These are phyloP conservation scores for Meteorus colon DNA, from an alignment of 2,888 invertebrate genomes.

Conservation along the genomic window DNA sequence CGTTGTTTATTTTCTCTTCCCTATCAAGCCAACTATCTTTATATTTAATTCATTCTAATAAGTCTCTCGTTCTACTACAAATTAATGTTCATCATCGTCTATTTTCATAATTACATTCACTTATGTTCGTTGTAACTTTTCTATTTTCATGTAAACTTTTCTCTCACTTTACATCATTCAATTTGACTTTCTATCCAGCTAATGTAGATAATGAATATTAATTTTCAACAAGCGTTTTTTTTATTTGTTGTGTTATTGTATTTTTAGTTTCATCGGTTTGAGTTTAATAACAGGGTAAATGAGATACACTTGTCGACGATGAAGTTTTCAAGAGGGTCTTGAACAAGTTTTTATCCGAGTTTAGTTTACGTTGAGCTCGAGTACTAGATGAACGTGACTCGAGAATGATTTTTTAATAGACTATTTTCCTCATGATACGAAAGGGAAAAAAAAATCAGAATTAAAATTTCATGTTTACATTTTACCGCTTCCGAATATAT, in stretches of 20 bases:
- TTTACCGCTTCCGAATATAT: conserved; percentile 1
- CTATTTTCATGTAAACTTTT: not conserved
- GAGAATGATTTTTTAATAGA: conserved; percentile 39
- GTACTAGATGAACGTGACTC: conserved; percentile 21
- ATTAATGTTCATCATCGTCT: no score
- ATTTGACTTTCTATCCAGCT: not conserved
- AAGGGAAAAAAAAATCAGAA: not conserved
- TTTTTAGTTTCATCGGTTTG: conserved; percentile 32
- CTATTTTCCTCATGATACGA: conserved; percentile 24
- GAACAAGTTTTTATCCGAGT: conserved; percentile 16
- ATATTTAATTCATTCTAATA: no score
- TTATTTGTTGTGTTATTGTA: not conserved
- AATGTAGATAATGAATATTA: not conserved
- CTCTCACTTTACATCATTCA: not conserved
- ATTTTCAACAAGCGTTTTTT: not conserved
- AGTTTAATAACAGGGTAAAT: conserved; percentile 35
- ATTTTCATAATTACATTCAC: no score
- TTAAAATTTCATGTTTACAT: conserved; percentile 20
- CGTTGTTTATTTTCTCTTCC: no score
- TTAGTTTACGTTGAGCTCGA: conserved; percentile 36
- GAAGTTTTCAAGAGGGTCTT: conserved; percentile 17
- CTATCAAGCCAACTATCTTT: no score
- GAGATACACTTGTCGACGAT: conserved; percentile 39
- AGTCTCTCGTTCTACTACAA: no score
- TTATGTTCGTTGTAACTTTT: not conserved